These are phyloP conservation scores for Stenurella melanura DNA, from an alignment of 2,888 invertebrate genomes.

Conservation along the genomic window DNA sequence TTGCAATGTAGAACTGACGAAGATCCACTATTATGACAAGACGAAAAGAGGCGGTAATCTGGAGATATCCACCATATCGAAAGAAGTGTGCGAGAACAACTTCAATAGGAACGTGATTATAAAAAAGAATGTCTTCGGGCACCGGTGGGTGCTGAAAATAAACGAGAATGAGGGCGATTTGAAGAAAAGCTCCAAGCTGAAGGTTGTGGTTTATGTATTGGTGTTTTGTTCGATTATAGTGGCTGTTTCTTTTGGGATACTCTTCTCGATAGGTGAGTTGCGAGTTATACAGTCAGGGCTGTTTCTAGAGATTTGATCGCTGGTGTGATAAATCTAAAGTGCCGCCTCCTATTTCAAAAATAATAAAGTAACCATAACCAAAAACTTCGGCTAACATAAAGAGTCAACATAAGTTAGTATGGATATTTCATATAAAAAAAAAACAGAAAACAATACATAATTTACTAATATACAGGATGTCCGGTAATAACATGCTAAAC, in stretches of 20 bases:
- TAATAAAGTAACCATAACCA: too few relatives aligned
- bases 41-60: slow-evolving; percentile 58
- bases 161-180: slow-evolving; percentile 64
- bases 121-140: slow-evolving; percentile 70
- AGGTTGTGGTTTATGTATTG: slow-evolving; percentile 62
- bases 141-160: slow-evolving; percentile 70
- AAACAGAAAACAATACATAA: too few relatives aligned
- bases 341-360: too few relatives aligned
- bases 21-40: slow-evolving; percentile 68
- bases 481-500: too few relatives aligned
- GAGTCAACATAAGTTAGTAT: too few relatives aligned
- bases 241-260: slow-evolving; percentile 66
- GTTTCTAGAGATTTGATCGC: too few relatives aligned
- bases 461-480: too few relatives aligned
- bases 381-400: too few relatives aligned
- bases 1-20: slow-evolving; percentile 67
- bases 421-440: too few relatives aligned
- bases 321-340: too few relatives aligned
- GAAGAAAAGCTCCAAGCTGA: slow-evolving; percentile 51
- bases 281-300: too few relatives aligned
- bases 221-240: slow-evolving; percentile 65
- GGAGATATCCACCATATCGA: slow-evolving; percentile 64
- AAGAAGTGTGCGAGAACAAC: slow-evolving; percentile 63
- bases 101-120: slow-evolving; percentile 65
- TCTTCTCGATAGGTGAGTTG: slow-evolving; percentile 64